A percentile compares a stretch with the other conserved stretches of the same genome.
These are phyloP conservation scores for Leptatherina wallacei DNA, from an alignment of 2,797 vertebrate genomes.

Conservation along the genomic window DNA sequence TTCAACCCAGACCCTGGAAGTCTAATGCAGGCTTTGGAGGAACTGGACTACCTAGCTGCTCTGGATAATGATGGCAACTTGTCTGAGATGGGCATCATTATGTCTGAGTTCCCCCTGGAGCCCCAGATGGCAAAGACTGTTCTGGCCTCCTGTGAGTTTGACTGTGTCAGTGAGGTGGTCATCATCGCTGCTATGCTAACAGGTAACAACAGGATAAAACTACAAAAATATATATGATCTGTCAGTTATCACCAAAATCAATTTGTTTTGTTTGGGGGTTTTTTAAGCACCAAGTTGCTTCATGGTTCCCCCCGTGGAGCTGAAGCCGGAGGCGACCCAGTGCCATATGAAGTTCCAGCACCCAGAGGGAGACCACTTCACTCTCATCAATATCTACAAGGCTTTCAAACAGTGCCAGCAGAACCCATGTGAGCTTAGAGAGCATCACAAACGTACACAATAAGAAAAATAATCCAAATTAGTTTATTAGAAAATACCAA, in stretches of 20 bases:
- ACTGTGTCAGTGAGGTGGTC: slow-evolving; percentile 91
- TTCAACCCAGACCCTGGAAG: slow-evolving; percentile 84
- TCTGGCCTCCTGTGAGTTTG: slow-evolving; percentile 91
- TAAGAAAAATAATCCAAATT: neutral
- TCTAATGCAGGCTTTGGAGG: slow-evolving; percentile 92
- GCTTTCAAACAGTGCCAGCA: slow-evolving; percentile 85
- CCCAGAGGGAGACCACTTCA: slow-evolving; percentile 91
- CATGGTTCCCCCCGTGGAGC: slow-evolving; percentile 75
- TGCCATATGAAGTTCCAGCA: slow-evolving; percentile 86
- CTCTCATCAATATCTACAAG: slow-evolving; percentile 91
- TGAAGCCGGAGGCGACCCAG: slow-evolving; percentile 80
- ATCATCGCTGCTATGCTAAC: slow-evolving; percentile 91
- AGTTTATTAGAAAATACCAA: neutral
- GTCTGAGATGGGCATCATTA: slow-evolving; percentile 93
- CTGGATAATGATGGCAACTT: slow-evolving; percentile 92
- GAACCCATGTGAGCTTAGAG: slow-evolving; percentile 78
- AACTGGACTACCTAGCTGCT: slow-evolving; percentile 91
- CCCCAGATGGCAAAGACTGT: slow-evolving; percentile 91
- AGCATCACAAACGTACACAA: neutral
- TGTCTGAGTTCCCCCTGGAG: slow-evolving; percentile 92
- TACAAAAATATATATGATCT: neutral
- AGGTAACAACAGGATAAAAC: slow-evolving; percentile 75
- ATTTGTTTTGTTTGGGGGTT: neutral
- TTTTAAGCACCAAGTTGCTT: slow-evolving; percentile 87
- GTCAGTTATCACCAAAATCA: neutral